Percentiles rank a stretch among this genome's conserved stretches.
phyloP scores from a whole-genome alignment of 2,113 vertebrate species.

The Sorex fumeus region DNA sequence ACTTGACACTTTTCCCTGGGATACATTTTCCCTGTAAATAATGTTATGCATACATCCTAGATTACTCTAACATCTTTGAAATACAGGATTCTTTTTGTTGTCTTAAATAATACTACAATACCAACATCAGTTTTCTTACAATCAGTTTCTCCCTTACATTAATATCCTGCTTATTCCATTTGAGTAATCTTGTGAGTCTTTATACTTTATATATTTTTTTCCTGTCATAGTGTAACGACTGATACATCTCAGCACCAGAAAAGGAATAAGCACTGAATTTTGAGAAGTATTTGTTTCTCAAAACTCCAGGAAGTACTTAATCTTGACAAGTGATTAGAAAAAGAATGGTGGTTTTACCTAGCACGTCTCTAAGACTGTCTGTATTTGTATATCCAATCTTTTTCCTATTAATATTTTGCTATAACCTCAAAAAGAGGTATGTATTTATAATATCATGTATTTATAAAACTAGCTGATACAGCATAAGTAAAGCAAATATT shows the following conservation, averaged over 20 bases:
- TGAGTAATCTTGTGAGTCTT: background rate
- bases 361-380: slow-evolving; percentile 3
- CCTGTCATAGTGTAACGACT: background rate
- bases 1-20: background rate
- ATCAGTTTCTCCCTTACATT: background rate
- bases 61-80: background rate
- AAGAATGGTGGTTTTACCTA: slow-evolving; percentile 23
- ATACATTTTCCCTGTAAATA: background rate
- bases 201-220: slow-evolving; percentile 13
- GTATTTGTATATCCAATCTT: slow-evolving; percentile 7
- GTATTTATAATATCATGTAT: too few relatives aligned
- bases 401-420: slow-evolving; percentile 59
- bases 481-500: slow-evolving; percentile 20
- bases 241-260: background rate
- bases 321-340: slow-evolving; percentile 1
- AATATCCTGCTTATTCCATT: background rate
- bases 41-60: background rate
- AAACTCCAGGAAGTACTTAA: slow-evolving; percentile 8
- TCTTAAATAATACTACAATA: background rate
- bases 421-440: background rate
- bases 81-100: background rate
- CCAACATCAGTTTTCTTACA: slow-evolving; percentile 40
- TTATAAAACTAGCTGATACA: too few relatives aligned
- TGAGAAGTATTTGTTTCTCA: slow-evolving; percentile 1
- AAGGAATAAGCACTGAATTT: background rate